Conservation (phyloP, 2,113 vertebrate genomes). For the Tretioscincus oriximinensis region DNA sequence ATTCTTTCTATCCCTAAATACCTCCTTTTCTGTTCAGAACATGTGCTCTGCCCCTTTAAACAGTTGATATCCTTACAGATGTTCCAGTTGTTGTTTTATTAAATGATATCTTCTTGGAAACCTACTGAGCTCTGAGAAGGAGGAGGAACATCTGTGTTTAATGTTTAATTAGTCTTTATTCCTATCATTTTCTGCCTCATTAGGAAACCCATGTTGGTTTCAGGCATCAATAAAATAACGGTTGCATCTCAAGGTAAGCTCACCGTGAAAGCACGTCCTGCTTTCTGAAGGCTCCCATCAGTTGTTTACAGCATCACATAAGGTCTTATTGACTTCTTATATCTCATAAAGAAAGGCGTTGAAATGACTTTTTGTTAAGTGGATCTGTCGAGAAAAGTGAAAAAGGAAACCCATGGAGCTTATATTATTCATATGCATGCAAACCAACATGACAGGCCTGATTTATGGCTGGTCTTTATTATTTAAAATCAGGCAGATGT, state of each 20-base stretch:
- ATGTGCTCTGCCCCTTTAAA: not conserved
- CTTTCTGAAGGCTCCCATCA: not conserved
- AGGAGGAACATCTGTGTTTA: not conserved
- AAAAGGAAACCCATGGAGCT: conserved; percentile 48
- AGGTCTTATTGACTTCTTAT: conserved; percentile 41
- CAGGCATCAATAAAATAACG: conserved; percentile 38
- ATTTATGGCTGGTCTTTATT: conserved; percentile 43
- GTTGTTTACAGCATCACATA: conserved; percentile 1
- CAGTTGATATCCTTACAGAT: not conserved
- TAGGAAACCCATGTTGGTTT: conserved; percentile 14
- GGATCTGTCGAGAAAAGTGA: not conserved
- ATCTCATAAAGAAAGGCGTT: not conserved
- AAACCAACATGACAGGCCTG: conserved; percentile 56
- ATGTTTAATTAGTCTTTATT: conserved; percentile 36
- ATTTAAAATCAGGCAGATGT: conserved; percentile 32
- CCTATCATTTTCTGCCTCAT: conserved; percentile 46
- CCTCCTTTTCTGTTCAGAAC: not conserved
- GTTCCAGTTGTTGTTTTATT: not conserved
- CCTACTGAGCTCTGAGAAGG: not conserved
- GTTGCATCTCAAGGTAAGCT: not conserved
- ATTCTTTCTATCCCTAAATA: too few species aligned
- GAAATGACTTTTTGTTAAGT: conserved; percentile 46
- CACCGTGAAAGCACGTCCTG: conserved; percentile 9
- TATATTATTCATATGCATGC: conserved; percentile 62
- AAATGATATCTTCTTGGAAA: not conserved